These are phyloP conservation scores for Lutjanus argentimaculatus DNA, from an alignment of 2,797 vertebrate genomes.

Conservation along the genomic window DNA sequence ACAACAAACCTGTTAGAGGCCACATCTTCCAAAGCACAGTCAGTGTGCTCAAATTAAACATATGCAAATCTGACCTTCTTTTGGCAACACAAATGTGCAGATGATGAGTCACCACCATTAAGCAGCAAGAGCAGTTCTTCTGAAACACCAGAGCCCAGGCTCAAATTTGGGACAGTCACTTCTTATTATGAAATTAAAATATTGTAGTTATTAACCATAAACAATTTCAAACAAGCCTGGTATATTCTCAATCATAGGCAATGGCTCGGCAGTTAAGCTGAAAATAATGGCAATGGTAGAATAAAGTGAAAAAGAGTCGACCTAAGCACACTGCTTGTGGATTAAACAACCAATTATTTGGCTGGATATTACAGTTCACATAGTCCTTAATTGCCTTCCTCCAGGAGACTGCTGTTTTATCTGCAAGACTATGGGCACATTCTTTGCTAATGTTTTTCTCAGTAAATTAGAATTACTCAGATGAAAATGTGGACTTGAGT, in stretches of 20 bases:
- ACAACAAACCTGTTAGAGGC: not conserved
- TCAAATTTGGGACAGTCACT: not conserved
- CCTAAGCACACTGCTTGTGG: not conserved
- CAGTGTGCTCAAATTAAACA: conserved; percentile 8
- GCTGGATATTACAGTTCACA: not conserved
- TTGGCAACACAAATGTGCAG: conserved; percentile 20
- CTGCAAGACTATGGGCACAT: not conserved
- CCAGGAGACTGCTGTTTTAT: not conserved
- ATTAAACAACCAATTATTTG: conserved; percentile 16
- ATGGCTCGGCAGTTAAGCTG: not conserved
- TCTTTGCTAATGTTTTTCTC: not conserved
- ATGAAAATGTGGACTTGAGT: conserved; percentile 18
- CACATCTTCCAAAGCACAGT: conserved; percentile 8
- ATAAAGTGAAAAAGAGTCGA: not conserved
- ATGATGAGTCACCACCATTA: not conserved
- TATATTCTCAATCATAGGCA: not conserved
- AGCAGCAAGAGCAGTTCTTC: not conserved
- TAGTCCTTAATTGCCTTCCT: not conserved
- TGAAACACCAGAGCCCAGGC: not conserved
- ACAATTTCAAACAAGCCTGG: not conserved
- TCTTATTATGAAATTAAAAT: not conserved
- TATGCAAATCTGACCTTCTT: conserved; percentile 22
- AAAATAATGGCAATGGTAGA: not conserved
- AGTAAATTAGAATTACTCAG: not conserved
- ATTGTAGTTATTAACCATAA: not conserved